Base-by-base conservation (phyloP, 2,113 vertebrate species). In the Tyto alba region DNA sequence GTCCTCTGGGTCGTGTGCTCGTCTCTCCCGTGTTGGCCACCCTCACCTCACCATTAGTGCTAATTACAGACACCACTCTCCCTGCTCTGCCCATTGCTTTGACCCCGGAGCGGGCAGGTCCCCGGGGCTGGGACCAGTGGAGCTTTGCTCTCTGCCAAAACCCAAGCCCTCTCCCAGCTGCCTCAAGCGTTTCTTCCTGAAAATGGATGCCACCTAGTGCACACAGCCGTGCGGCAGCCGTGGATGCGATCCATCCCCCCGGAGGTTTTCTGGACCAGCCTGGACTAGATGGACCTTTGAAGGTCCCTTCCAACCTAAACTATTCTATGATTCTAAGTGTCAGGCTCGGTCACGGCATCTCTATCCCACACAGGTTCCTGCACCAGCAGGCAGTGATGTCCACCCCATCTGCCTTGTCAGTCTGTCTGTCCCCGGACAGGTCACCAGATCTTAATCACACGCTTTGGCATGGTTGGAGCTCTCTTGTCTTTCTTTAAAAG, bases 161-260 rank as follows among this genome's bases (percentile, higher is more conserved):
- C 5, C n/a, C 56, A 18, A 11, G 13, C 7, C 34, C 22, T 36
- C 36, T 85, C 38, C 48, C 50, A 12, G 68, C 68, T 47, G 38
- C 62, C 20, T 13, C 63, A 2, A 29, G 47, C 3, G 1, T 67
- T 29, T 94, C 88, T 72, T 53, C 71, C 89, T 78, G 90, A 89
- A 79, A 79, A 55, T 59, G 62, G 18, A 16, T 92, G 94, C 95
- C 95, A 77, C 76, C 94, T 95, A 95, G 92, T 4, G 92, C 83
- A 48, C 69, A 0, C 56, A 18, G 76, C 74, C 11, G 4, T 25
- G 9, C 5, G 40, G 62, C 92, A 83, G 62, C 78, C 50, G 0
- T 0, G 18, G 0, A 0, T 8, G 16, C 2, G 2, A 40, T 22
- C 45, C 74, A 2, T 8, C 74, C n/a, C 64, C 27, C 14, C 2